phyloP scores from a whole-genome alignment of 2,797 vertebrate species.

The Clarias laeviceps region DNA sequence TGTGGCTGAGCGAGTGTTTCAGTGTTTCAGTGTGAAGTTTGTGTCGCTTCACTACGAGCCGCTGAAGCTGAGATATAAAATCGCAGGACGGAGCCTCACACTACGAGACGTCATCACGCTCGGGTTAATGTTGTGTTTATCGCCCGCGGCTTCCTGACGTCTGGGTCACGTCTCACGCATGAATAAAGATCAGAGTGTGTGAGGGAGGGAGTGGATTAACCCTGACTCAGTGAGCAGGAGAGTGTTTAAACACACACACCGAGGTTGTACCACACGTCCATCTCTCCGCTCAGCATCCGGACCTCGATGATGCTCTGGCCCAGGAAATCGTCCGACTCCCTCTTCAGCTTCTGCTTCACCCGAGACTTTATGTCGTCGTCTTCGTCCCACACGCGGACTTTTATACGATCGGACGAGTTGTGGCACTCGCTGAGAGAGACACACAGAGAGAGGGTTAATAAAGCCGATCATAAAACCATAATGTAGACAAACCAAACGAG shows the following conservation, averaged over 20 bases:
- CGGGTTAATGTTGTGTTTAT: not conserved
- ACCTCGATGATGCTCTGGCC: conserved; percentile 98
- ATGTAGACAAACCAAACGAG: not conserved
- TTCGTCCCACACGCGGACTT: conserved; percentile 96
- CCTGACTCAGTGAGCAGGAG: not conserved
- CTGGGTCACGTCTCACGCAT: not conserved
- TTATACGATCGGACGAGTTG: conserved; percentile 96
- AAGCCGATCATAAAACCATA: not conserved
- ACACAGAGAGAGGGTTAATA: not conserved
- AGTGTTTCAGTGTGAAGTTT: not conserved
- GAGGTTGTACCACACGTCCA: conserved; percentile 99
- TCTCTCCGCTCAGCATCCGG: conserved; percentile 93
- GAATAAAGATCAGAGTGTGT: not conserved
- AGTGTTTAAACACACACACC: conserved; percentile 68
- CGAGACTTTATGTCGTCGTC: conserved; percentile 97
- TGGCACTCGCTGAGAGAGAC: conserved; percentile 84
- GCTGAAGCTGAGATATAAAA: not conserved
- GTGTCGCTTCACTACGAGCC: not conserved
- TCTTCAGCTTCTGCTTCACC: conserved; percentile 94
- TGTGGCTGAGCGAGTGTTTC: not conserved
- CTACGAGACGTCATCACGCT: not conserved
- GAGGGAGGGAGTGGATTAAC: conserved; percentile 10
- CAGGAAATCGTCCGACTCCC: conserved; percentile 95
- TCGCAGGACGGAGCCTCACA: not conserved
- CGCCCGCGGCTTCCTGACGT: not conserved